Base-by-base conservation (phyloP, 2,797 vertebrate genomes). In the Coracias cyanogaster region DNA sequence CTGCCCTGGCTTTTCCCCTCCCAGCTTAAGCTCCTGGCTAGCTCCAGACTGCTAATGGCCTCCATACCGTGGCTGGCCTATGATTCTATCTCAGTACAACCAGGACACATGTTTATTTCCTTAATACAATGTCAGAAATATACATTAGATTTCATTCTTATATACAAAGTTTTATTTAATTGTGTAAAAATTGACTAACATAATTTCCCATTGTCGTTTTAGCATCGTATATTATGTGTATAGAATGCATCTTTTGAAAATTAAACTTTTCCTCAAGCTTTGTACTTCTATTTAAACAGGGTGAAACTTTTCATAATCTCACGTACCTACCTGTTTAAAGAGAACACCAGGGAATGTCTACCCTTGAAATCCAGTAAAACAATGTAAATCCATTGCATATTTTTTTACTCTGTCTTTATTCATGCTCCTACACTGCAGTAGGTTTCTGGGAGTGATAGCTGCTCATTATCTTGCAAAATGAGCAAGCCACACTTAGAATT, bases 331-430 rank as follows among this genome's bases (percentile, higher is more conserved):
- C 76, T 93, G 82, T 94, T 97, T 86, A 94, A 90, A 65, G 69
- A 49, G 57, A 90, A 66, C 80, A 90, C 41, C 22, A 67, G 61
- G 86, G 82, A 92, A 64, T 71, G 57, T 74, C 67, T 92, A 2
- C 31, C 60, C 76, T 85, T 94, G 82, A 88, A 96, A 90, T 88
- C 25, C 62, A 43, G 82, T 74, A 74, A 87, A 93, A 74, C 5
- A 15, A 49, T 80, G 26, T 83, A 94, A 95, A 93, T 86, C 74
- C 17, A 2, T 39, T 81, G 49, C 0, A 0, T 77, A 6, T 19
- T 90, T 94, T 94, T 81, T 87, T 7, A 39, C 69, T 54, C 16
- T 86, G 37, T 85, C 51, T 92, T 46, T 90, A 57, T 86, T 83
- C 61, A 28, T 78, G 33, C 33, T 86, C 14, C 21, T 83, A 21